Evolutionary conservation across 2,797 vertebrate species (phyloP).

Genomic region (Amphiprion clarkii): DNA sequence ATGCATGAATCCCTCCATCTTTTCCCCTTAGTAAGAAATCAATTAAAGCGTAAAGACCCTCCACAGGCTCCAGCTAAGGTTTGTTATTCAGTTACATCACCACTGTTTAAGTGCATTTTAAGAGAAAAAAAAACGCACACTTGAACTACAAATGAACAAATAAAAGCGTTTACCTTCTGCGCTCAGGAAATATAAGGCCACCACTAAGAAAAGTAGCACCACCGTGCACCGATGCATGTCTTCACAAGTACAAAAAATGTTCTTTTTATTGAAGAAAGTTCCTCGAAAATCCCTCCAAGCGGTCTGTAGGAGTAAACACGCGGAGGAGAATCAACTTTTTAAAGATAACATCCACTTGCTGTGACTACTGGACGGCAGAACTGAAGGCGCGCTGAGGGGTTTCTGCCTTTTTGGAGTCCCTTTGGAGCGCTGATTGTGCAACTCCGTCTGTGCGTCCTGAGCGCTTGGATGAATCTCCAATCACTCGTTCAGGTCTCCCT

Average conservation of each 20-base stretch:
- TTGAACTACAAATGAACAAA: not conserved
- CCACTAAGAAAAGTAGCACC: conserved; percentile 89
- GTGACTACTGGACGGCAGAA: not conserved
- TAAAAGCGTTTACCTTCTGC: conserved; percentile 89
- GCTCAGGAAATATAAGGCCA: conserved; percentile 89
- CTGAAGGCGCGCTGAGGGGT: conserved; percentile 18
- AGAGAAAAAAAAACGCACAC: not conserved
- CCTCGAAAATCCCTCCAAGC: conserved; percentile 48
- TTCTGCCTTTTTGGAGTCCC: conserved; percentile 27
- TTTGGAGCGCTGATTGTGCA: conserved; percentile 66
- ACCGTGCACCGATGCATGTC: conserved; percentile 92
- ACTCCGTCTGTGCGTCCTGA: conserved; percentile 67
- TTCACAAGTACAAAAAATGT: conserved; percentile 29
- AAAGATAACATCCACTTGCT: conserved; percentile 55
- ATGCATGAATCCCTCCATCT: not conserved
- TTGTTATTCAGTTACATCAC: conserved; percentile 11
- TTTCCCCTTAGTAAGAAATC: not conserved
- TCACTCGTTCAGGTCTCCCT: conserved; percentile 42
- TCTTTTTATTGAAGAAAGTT: conserved; percentile 23
- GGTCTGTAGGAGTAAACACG: not conserved
- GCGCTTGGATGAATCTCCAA: conserved; percentile 51
- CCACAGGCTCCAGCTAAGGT: not conserved
- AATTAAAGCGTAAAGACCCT: not conserved
- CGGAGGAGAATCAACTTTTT: not conserved
- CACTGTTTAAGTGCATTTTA: not conserved